These are phyloP conservation scores for Monodelphis domestica DNA, from an alignment of 2,797 vertebrate genomes.

Conservation along the genomic window DNA sequence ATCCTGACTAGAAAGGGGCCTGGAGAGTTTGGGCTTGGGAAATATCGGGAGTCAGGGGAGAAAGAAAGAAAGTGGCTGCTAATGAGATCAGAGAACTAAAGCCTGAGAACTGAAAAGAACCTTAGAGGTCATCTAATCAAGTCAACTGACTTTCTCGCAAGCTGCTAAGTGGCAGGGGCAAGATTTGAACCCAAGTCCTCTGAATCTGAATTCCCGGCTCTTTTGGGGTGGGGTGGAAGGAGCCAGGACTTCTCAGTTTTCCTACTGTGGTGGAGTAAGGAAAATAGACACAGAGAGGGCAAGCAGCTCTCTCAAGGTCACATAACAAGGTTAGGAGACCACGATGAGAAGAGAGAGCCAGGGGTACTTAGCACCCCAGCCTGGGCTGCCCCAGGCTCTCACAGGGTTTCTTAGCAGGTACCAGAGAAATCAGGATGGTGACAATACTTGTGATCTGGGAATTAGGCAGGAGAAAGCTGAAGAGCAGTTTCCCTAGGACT, in stretches of 20 bases:
- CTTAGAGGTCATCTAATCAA: not conserved
- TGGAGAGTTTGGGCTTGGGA: not conserved
- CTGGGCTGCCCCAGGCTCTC: not conserved
- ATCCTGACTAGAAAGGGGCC: not conserved
- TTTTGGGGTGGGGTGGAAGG: not conserved
- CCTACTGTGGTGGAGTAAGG: not conserved
- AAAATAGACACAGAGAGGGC: constrained; percentile 2
- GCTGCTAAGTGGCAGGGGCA: not conserved
- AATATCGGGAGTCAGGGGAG: not conserved
- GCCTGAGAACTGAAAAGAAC: not conserved
- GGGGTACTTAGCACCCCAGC: not conserved
- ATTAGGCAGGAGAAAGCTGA: not conserved
- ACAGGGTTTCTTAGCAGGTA: not conserved
- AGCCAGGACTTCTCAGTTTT: not conserved
- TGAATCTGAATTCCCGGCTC: not conserved
- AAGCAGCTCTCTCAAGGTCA: constrained; percentile 69
- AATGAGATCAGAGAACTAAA: not conserved
- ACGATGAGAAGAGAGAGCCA: not conserved
- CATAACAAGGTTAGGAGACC: not conserved
- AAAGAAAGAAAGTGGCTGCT: no score
- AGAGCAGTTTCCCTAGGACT: not conserved
- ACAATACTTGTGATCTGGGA: not conserved
- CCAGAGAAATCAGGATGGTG: not conserved
- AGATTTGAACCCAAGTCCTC: not conserved
- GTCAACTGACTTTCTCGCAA: not conserved